These are phyloP conservation scores for Lophius americanus DNA, from an alignment of 2,797 vertebrate genomes.

Conservation along the genomic window DNA sequence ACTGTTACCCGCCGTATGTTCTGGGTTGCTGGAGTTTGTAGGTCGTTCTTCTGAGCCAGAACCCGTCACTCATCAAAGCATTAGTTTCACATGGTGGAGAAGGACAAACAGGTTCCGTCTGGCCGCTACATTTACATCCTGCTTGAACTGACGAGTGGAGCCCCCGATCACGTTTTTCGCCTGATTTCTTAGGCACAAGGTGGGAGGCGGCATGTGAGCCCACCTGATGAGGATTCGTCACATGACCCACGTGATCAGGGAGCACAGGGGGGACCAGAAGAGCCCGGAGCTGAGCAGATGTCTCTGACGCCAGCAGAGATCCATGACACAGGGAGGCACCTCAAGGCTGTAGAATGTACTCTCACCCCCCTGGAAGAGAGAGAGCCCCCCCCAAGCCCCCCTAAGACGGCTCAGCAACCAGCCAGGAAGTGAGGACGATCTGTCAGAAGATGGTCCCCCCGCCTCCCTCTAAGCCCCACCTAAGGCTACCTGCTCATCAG, in stretches of 20 bases:
- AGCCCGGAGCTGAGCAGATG: conserved; percentile 69
- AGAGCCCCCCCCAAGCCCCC: not conserved
- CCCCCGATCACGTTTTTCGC: too few species aligned
- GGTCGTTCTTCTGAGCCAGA: too few species aligned
- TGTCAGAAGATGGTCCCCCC: conserved; percentile 41
- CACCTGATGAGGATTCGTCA: conserved; percentile 64
- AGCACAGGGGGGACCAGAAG: conserved; percentile 47
- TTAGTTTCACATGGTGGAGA: too few species aligned
- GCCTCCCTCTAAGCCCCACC: conserved; percentile 42
- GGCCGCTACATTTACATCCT: too few species aligned
- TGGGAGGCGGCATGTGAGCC: conserved; percentile 26
- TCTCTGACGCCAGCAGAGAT: conserved; percentile 54
- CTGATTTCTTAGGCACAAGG: conserved; percentile 4
- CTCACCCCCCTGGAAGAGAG: conserved; percentile 55
- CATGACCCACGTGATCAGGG: conserved; percentile 57
- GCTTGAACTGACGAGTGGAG: too few species aligned
- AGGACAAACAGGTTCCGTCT: too few species aligned
- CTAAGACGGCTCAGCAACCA: conserved; percentile 53
- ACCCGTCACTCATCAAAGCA: too few species aligned
- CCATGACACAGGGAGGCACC: conserved; percentile 53
- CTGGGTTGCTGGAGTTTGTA: too few species aligned
- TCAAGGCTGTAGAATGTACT: conserved; percentile 65
- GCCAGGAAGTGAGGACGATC: conserved; percentile 38
- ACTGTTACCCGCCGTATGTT: too few species aligned
- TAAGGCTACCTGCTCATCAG: conserved; percentile 48